Evolutionary conservation across 2,797 vertebrate genomes (phyloP).

Genomic region (Siniperca obscura): DNA sequence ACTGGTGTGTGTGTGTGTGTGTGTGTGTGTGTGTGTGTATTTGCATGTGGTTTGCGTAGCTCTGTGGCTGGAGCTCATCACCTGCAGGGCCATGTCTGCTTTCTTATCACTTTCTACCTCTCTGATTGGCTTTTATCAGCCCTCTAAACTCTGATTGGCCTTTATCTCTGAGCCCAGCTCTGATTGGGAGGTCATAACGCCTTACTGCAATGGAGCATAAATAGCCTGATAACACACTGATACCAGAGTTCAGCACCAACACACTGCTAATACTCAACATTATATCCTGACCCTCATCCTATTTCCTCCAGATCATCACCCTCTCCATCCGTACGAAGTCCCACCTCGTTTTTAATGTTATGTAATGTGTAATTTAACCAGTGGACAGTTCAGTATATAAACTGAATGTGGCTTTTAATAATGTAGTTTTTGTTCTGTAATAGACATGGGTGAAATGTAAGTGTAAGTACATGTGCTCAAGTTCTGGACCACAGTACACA

Average conservation of each 20-base stretch:
- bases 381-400: neutral
- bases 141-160: slow-evolving; percentile 74
- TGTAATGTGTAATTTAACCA: neutral
- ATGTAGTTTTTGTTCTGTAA: too few relatives aligned
- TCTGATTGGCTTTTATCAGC: slow-evolving; percentile 76
- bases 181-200: slow-evolving; percentile 71
- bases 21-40: slow-evolving; percentile 38
- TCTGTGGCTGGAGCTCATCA: slow-evolving; percentile 59
- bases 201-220: slow-evolving; percentile 64
- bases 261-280: slow-evolving; percentile 49
- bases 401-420: neutral
- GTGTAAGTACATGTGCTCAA: neutral
- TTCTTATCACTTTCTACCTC: slow-evolving; percentile 71
- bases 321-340: neutral
- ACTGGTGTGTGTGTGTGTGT: slow-evolving; percentile 17
- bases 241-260: slow-evolving; percentile 51
- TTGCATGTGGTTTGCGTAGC: slow-evolving; percentile 59
- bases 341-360: neutral
- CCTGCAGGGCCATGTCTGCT: slow-evolving; percentile 63
- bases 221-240: slow-evolving; percentile 65
- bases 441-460: neutral
- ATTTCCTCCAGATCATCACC: slow-evolving; percentile 2
- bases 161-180: slow-evolving; percentile 65
- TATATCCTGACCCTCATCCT: slow-evolving; percentile 44
- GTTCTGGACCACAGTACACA: neutral